Conservation (phyloP, 2,888 invertebrate species). For the Melanchra persicariae region DNA sequence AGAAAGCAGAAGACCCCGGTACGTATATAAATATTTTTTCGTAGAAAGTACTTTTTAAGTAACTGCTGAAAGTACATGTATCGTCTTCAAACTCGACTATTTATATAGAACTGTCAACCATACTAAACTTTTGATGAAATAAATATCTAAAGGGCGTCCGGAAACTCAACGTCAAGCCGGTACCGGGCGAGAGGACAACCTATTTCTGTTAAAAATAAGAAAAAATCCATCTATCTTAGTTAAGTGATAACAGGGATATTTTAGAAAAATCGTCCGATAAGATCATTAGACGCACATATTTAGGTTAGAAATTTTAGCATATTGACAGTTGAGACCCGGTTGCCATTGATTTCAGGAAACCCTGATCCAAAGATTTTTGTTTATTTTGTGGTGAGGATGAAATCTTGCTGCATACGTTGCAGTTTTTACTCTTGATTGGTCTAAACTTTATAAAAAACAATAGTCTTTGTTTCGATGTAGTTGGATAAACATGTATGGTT, state of each 20-base stretch:
- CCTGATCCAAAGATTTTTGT: no score
- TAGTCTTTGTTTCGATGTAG: background rate
- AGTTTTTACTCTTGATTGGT: background rate
- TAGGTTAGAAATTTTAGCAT: no score
- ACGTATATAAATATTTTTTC: constrained; percentile 10
- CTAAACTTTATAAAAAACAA: background rate
- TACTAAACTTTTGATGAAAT: background rate
- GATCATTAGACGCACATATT: no score
- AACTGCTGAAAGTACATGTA: background rate
- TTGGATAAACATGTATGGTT: constrained; percentile 36
- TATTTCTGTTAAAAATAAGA: no score
- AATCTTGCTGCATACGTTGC: background rate
- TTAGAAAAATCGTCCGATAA: no score
- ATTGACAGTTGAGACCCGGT: no score
- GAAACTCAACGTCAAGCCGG: no score
- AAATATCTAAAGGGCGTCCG: no score
- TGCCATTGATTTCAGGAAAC: no score
- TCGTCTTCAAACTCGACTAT: background rate
- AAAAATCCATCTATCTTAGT: no score
- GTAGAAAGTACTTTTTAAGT: background rate
- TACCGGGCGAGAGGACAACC: no score
- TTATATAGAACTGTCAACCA: constrained; percentile 41
- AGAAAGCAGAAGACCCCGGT: constrained; percentile 30
- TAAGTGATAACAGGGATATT: no score
- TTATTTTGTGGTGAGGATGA: background rate